These are phyloP conservation scores for Hemithea aestivaria DNA, from an alignment of 2,888 invertebrate species.

Conservation along the genomic window DNA sequence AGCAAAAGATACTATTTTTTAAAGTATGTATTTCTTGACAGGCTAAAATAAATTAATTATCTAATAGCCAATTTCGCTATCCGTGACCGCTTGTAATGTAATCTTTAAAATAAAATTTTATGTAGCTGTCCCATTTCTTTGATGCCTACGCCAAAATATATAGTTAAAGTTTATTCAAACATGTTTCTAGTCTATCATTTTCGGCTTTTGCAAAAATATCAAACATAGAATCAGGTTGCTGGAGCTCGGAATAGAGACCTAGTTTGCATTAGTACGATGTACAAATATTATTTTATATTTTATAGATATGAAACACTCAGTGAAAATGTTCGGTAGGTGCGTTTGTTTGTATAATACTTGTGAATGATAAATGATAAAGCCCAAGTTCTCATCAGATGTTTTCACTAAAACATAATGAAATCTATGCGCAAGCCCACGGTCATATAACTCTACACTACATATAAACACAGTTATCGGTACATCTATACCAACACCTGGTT, in stretches of 20 bases:
- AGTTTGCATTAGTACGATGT: too few species aligned
- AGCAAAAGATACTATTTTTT: too few species aligned
- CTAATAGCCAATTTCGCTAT: slow-evolving; percentile 25
- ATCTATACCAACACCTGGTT: slow-evolving; percentile 6
- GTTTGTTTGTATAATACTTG: slow-evolving; percentile 53
- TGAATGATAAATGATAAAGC: slow-evolving; percentile 52
- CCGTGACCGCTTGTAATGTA: slow-evolving; percentile 21
- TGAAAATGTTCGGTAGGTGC: slow-evolving; percentile 38
- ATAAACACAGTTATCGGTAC: slow-evolving; percentile 22
- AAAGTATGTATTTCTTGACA: slow-evolving; percentile 1
- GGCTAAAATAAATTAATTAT: slow-evolving; percentile 9
- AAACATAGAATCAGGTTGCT: too few species aligned
- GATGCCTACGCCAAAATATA: slow-evolving; percentile 26
- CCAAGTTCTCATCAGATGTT: slow-evolving; percentile 50
- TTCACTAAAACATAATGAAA: slow-evolving; percentile 46
- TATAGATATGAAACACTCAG: slow-evolving; percentile 33
- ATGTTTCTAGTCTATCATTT: neutral
- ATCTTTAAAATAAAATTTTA: slow-evolving; percentile 23
- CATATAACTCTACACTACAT: slow-evolving; percentile 32
- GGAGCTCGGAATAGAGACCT: too few species aligned
- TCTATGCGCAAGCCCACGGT: slow-evolving; percentile 12
- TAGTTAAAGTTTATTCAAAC: slow-evolving; percentile 1
- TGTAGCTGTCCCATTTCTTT: slow-evolving; percentile 21
- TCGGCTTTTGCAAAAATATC: neutral
- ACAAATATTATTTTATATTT: slow-evolving; percentile 22